These are phyloP conservation scores for Aphaenogaster rudis DNA, from an alignment of 1,140 invertebrate species.

Conservation along the genomic window DNA sequence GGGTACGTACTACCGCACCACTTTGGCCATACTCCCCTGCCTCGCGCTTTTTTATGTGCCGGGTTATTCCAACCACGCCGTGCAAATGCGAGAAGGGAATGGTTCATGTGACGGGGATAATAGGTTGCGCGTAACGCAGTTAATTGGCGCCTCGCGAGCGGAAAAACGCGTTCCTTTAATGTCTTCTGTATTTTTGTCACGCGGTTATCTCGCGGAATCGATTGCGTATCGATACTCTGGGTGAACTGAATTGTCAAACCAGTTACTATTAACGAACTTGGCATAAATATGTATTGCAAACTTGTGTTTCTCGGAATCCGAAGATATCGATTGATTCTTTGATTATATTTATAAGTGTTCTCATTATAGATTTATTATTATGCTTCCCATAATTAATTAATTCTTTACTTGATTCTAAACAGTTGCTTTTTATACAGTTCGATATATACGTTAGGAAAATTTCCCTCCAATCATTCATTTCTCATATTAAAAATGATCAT, in stretches of 20 bases:
- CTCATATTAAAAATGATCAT: not conserved
- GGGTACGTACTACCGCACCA: conserved; percentile 22
- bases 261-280: not conserved
- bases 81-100: conserved; percentile 29
- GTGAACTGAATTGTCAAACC: not conserved
- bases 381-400: not conserved
- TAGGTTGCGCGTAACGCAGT: conserved; percentile 39
- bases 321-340: not conserved
- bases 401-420: conserved; percentile 14
- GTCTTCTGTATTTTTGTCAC: conserved; percentile 3
- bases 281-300: not conserved
- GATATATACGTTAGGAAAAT: not conserved
- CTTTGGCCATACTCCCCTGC: not conserved
- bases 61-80: conserved; percentile 40
- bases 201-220: not conserved
- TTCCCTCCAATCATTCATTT: not conserved
- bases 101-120: conserved; percentile 24
- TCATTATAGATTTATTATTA: not conserved
- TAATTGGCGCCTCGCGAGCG: conserved; percentile 24
- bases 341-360: not conserved
- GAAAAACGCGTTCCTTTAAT: not conserved
- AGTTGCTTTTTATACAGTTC: not conserved
- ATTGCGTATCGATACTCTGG: not conserved
- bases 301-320: not conserved
- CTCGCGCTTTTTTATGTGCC: conserved; percentile 32